Evolutionary conservation across 2,113 vertebrate species (phyloP).

Genomic region (Phyllostomus hastatus): DNA sequence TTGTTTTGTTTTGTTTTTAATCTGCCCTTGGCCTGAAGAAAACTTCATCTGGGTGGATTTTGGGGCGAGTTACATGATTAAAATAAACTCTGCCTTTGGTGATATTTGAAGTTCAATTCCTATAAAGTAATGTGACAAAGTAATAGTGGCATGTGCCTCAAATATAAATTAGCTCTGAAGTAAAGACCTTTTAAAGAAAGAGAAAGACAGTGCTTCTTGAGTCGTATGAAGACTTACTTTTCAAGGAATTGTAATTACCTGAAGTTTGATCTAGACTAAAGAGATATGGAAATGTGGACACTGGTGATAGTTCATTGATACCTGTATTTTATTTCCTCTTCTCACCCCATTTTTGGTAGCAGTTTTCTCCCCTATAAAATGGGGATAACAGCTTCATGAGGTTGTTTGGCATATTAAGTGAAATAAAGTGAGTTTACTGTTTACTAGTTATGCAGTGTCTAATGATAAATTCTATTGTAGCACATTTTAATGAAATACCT

Average conservation of each 20-base stretch:
- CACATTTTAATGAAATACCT: background rate
- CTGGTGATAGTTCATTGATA: background rate
- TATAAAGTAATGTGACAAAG: background rate
- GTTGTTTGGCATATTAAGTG: background rate
- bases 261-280: background rate
- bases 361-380: constrained; percentile 12
- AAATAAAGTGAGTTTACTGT: background rate
- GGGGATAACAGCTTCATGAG: background rate
- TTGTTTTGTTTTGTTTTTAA: background rate
- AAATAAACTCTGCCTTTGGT: background rate
- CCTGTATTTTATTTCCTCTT: background rate
- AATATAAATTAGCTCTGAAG: background rate
- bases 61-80: background rate
- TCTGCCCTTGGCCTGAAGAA: background rate
- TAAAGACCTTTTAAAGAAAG: background rate
- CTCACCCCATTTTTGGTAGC: background rate
- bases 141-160: background rate
- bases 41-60: background rate
- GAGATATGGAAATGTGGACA: background rate
- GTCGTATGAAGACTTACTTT: background rate
- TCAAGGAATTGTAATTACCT: background rate
- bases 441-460: background rate
- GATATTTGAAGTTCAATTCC: constrained; percentile 36
- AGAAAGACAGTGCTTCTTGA: background rate
- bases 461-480: background rate